Base-by-base conservation (phyloP, 2,113 vertebrate genomes). In the Hymenochirus boettgeri region DNA sequence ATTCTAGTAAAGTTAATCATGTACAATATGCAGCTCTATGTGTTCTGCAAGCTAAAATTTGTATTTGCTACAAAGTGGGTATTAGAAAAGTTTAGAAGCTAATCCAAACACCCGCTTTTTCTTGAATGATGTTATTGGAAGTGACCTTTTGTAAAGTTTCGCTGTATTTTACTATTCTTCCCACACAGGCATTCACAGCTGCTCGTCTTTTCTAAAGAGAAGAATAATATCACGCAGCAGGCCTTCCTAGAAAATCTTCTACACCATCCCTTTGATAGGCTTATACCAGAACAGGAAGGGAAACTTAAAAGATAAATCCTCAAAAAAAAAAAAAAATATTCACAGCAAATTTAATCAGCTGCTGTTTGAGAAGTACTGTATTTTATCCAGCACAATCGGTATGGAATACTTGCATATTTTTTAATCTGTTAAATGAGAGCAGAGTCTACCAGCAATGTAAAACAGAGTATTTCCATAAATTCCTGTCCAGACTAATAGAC, bases 91-190 rank as follows among this genome's bases (percentile, higher is more conserved):
- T 42, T 42, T 42, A 42, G 39, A 42, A 42, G 39, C 39, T 42
- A n/a, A 42, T 42, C 39, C 17, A 42, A 42, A 42, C 5, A n/a
- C 39, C 39, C 17, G n/a, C 39, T 42, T 42, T 42, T 42, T n/a
- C 39, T n/a, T 42, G 39, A 42, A 42, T 23, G 48, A 51, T 66
- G 23, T 39, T 42, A 50, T 58, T 66, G 42, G 57, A 51, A 37
- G 55, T 66, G 64, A 66, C 55, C 64, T 66, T 65, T 58, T 58
- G 46, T 58, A 58, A 48, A 50, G 54, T 58, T 66, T 66, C 45
- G 37, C 35, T 39, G 42, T 46, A 66, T 58, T 57, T 58, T 26
- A 53, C 33, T 26, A 51, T 19, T 63, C 55, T 52, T 13, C 13
- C 23, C 50, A 46, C 23, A 42, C 55, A 51, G 64, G 51, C 59